phyloP scores from a whole-genome alignment of 2,888 invertebrate species.

The Odontocolon sp. region DNA sequence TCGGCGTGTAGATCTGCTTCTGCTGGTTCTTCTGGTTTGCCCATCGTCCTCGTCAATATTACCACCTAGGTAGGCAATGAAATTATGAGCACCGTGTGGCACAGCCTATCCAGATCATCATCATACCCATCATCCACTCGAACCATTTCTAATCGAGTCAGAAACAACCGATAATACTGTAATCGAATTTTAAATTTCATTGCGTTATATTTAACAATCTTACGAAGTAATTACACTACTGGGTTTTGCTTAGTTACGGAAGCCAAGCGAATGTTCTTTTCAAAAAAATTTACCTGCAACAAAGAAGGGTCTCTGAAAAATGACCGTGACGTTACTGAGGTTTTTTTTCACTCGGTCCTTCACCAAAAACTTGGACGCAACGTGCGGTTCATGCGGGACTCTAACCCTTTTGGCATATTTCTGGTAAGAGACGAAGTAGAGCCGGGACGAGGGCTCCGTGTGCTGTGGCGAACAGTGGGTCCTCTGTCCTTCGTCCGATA shows the following conservation, averaged over 20 bases:
- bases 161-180: not conserved
- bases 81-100: slow-evolving; percentile 55
- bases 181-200: not conserved
- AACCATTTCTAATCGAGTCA: not conserved
- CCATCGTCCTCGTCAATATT: slow-evolving; percentile 60
- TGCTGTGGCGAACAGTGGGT: slow-evolving; percentile 69
- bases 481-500: slow-evolving; percentile 70
- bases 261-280: not conserved
- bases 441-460: too few relatives aligned
- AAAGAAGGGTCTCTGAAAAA: slow-evolving; percentile 40
- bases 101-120: slow-evolving; percentile 11
- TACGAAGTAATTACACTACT: not conserved
- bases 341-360: slow-evolving; percentile 46
- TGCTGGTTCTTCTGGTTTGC: slow-evolving; percentile 65
- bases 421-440: too few relatives aligned
- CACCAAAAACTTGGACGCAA: slow-evolving; percentile 45
- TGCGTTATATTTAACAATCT: not conserved
- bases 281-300: slow-evolving; percentile 51
- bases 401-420: slow-evolving; percentile 69
- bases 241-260: not conserved
- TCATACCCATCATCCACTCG: slow-evolving; percentile 5
- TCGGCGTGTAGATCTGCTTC: too few relatives aligned
- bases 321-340: slow-evolving; percentile 56
- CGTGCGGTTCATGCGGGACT: slow-evolving; percentile 42
- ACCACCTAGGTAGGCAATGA: slow-evolving; percentile 49